phyloP scores from a whole-genome alignment of 2,113 vertebrate species.

The Zapornia atra region DNA sequence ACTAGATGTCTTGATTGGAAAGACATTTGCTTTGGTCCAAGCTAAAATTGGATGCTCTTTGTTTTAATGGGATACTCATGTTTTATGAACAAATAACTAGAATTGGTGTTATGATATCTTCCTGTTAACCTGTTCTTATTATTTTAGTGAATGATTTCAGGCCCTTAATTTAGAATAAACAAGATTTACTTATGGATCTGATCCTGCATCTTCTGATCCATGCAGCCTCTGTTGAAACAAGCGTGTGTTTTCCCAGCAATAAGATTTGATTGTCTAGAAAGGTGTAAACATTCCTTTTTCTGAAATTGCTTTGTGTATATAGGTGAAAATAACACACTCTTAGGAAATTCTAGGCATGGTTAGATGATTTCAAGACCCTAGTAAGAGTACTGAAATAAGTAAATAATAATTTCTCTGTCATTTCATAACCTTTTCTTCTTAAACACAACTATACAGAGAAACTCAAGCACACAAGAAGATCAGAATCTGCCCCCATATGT shows the following conservation, averaged over 20 bases:
- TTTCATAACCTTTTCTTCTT: background rate
- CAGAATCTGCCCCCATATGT: background rate
- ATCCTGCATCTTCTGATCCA: background rate
- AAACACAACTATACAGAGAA: background rate
- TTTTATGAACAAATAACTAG: constrained; percentile 1
- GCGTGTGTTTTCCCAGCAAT: constrained; percentile 8
- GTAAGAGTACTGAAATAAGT: constrained; percentile 3
- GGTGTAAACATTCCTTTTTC: constrained; percentile 46
- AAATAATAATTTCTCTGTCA: constrained; percentile 36
- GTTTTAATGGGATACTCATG: constrained; percentile 34
- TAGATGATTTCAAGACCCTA: constrained; percentile 36
- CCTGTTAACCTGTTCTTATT: background rate
- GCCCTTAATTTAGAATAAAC: background rate
- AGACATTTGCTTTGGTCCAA: constrained; percentile 39
- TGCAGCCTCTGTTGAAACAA: background rate
- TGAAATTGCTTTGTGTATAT: constrained; percentile 18
- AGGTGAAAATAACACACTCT: constrained; percentile 46
- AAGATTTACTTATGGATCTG: background rate
- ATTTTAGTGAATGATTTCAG: constrained; percentile 17
- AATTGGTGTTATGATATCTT: background rate
- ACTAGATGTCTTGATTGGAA: constrained; percentile 58
- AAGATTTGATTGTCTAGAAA: constrained; percentile 29
- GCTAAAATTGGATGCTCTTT: constrained; percentile 41
- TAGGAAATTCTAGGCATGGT: constrained; percentile 25
- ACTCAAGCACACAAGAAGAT: background rate